Base-by-base conservation (phyloP, 2,113 vertebrate genomes). In the Muscicapa adusta region DNA sequence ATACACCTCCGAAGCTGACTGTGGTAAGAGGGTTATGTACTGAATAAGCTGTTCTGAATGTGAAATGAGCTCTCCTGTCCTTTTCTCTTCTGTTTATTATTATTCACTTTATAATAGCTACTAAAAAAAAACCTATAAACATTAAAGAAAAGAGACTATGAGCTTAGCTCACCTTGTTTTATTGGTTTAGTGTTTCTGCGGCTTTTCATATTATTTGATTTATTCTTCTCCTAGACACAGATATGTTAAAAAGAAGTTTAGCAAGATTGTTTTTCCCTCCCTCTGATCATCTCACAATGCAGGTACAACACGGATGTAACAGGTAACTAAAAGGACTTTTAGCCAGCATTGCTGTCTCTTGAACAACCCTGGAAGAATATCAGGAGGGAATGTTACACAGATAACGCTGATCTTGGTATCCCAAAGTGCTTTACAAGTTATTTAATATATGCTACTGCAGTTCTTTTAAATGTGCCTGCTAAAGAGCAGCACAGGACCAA, bases 141-240 rank as follows among this genome's bases (percentile, higher is more conserved):
- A 95, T 92, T 81, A 78, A 94, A 93, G 89, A 92, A 85, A 91
- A 96, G 70, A 95, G 88, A 94, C 78, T 60, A 87, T 82, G 90
- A 95, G 91, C 88, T 95, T 84, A 93, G 89, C 96, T 97, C 96
- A 99, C 98, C 98, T 92, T 98, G 96, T 96, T 98, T 99, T 89
- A 98, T 97, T 83, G 98, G 96, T 97, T 99, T 99, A 93, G 98
- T 97, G 93, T 98, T 98, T 97, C 98, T 98, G 95, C 98, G 98
- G 85, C 98, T 98, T 97, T 98, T 99, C 94, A 97, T 97, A 60
- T 94, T 95, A 94, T 98, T 99, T 85, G 98, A 96, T 96, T 98
- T 99, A 97, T 98, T 98, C 98, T 99, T 97, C 95, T 97, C 97
- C 97, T 97, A 97, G 96, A 96, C 94, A 97, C 92, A 97, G 94